Evolutionary conservation across 2,113 vertebrate species (phyloP).

Genomic region (Pampusana beccarii): DNA sequence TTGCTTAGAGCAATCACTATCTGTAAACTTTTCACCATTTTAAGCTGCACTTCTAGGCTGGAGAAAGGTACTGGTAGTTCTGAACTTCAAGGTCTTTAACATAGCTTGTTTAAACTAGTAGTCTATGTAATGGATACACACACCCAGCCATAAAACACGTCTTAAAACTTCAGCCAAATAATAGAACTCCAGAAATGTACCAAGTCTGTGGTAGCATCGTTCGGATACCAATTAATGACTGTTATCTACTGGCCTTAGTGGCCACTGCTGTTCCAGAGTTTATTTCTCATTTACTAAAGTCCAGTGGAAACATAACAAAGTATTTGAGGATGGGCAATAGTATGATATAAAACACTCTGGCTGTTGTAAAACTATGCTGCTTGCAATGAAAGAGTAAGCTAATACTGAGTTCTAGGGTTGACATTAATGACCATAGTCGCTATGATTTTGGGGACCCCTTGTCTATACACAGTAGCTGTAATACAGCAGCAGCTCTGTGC

Average conservation of each 20-base stretch:
- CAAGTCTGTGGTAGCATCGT: not conserved
- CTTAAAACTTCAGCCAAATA: not conserved
- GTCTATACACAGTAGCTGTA: not conserved
- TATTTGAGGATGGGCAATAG: not conserved
- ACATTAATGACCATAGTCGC: not conserved
- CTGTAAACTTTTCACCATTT: not conserved
- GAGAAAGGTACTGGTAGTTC: not conserved
- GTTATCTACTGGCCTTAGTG: not conserved
- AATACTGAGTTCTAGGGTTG: not conserved
- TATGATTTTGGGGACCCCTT: not conserved
- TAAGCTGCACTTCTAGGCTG: not conserved
- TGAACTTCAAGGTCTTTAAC: not conserved
- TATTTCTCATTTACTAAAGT: not conserved
- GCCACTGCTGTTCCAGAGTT: not conserved
- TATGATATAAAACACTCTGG: not conserved
- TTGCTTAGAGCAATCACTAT: not conserved
- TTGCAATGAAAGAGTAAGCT: not conserved
- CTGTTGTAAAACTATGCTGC: not conserved
- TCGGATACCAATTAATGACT: not conserved
- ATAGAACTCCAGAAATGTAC: not conserved
- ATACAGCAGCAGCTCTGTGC: not conserved
- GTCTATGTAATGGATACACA: not conserved
- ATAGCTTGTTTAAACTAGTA: not conserved
- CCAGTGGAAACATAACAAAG: not conserved
- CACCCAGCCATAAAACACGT: not conserved